A percentile compares a stretch with the other conserved stretches of the same genome.
phyloP scores from a whole-genome alignment of 2,113 vertebrate species.

The Hemibagrus wyckioides region DNA sequence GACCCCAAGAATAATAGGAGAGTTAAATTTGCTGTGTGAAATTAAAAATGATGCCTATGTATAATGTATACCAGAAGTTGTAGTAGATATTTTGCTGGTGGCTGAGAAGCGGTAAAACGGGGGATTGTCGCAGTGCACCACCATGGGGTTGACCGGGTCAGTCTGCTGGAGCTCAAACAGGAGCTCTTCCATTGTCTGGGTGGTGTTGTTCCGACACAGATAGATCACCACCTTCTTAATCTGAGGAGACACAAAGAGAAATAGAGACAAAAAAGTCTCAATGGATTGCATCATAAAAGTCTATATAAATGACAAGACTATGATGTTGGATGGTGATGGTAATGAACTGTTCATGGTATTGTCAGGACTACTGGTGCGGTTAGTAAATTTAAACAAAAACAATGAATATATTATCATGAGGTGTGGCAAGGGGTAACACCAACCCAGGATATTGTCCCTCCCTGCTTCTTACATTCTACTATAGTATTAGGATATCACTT shows the following conservation, averaged over 20 bases:
- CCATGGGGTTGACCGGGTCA: conserved; percentile 93
- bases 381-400: background rate
- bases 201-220: conserved; percentile 94
- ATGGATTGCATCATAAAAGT: background rate
- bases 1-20: too few relatives aligned
- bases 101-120: conserved; percentile 94
- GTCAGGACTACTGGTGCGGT: background rate
- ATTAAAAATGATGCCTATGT: background rate
- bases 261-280: too few relatives aligned
- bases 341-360: background rate
- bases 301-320: background rate
- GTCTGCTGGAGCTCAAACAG: conserved; percentile 98
- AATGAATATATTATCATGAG: background rate
- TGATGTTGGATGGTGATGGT: background rate
- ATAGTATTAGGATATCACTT: background rate
- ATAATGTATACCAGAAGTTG: conserved; percentile 84
- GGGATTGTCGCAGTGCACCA: conserved; percentile 94
- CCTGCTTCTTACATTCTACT: background rate
- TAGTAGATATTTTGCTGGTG: conserved; percentile 88
- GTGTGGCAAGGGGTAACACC: background rate
- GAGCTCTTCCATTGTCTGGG: conserved; percentile 97
- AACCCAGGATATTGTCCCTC: background rate
- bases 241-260: conserved; percentile 61
- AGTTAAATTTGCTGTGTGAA: too few relatives aligned
- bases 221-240: conserved; percentile 98